phyloP scores from a whole-genome alignment of 2,797 vertebrate species.

The Emys orbicularis region DNA sequence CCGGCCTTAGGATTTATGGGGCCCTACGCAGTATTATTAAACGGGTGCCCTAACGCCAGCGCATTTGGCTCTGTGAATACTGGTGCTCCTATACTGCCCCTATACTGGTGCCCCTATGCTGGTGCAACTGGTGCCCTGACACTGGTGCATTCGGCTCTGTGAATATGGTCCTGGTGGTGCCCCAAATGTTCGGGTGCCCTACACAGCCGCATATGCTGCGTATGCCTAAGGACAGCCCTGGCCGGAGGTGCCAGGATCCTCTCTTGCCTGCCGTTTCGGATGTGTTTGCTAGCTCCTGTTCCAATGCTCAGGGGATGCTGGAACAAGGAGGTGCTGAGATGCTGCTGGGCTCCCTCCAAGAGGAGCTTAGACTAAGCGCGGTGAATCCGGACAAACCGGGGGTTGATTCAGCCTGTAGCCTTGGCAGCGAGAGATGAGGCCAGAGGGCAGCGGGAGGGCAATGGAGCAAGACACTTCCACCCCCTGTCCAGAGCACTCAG shows the following conservation, averaged over 20 bases:
- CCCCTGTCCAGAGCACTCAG: accelerated
- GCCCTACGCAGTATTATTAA: too few species aligned
- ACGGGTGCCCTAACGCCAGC: too few species aligned
- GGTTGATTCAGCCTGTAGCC: accelerated
- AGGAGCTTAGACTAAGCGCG: accelerated
- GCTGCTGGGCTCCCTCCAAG: conserved; percentile 19
- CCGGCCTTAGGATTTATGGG: too few species aligned
- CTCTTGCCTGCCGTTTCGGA: background rate
- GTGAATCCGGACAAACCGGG: background rate
- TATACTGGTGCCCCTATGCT: too few species aligned
- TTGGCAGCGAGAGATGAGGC: background rate
- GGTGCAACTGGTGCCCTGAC: too few species aligned
- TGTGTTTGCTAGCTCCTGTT: background rate
- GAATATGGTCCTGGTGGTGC: too few species aligned
- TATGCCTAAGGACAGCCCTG: too few species aligned
- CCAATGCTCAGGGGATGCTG: background rate
- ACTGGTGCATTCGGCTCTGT: too few species aligned
- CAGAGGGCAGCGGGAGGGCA: accelerated
- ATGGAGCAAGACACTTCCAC: accelerated
- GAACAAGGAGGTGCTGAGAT: conserved; percentile 66
- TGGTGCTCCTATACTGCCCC: too few species aligned
- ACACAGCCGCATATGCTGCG: too few species aligned
- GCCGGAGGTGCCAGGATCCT: background rate
- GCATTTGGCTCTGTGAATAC: too few species aligned
- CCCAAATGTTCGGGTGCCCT: too few species aligned